phyloP scores from a whole-genome alignment of 2,797 vertebrate genomes.

The Danio aesculapii region DNA sequence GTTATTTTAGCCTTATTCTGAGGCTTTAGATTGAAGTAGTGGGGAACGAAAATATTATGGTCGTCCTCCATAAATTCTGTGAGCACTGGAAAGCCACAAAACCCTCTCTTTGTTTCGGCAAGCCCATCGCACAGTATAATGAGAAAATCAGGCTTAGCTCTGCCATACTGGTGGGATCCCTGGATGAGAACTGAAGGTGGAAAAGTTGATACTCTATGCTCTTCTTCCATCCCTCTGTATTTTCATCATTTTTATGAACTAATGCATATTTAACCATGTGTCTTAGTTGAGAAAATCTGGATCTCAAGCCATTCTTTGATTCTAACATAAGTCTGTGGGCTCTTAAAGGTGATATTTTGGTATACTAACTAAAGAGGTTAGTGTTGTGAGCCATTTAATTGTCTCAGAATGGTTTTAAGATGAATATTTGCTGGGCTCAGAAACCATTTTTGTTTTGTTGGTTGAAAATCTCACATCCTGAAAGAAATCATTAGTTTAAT shows the following conservation, averaged over 20 bases:
- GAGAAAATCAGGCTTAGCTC: slow-evolving; percentile 64
- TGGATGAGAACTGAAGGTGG: slow-evolving; percentile 58
- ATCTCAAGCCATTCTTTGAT: background rate
- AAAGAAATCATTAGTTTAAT: too few species aligned
- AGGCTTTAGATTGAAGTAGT: slow-evolving; percentile 54
- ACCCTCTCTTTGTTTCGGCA: slow-evolving; percentile 61
- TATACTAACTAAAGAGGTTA: background rate
- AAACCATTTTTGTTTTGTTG: too few species aligned
- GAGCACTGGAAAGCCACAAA: slow-evolving; percentile 63
- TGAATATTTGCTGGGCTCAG: background rate
- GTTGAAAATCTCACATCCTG: too few species aligned
- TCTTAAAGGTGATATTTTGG: background rate
- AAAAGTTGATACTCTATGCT: slow-evolving; percentile 58
- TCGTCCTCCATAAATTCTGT: slow-evolving; percentile 62
- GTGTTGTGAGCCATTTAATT: background rate
- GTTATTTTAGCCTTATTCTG: slow-evolving; percentile 70
- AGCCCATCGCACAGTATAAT: slow-evolving; percentile 67
- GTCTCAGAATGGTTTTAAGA: background rate
- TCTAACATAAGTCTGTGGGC: background rate
- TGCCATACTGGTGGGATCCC: slow-evolving; percentile 58
- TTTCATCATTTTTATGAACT: slow-evolving; percentile 22
- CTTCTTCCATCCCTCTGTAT: slow-evolving; percentile 51
- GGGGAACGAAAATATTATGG: slow-evolving; percentile 67
- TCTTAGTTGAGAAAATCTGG: background rate
- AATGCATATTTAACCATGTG: slow-evolving; percentile 1